phyloP scores from a whole-genome alignment of 2,888 invertebrate species.

The Aproaerema taeniolella region DNA sequence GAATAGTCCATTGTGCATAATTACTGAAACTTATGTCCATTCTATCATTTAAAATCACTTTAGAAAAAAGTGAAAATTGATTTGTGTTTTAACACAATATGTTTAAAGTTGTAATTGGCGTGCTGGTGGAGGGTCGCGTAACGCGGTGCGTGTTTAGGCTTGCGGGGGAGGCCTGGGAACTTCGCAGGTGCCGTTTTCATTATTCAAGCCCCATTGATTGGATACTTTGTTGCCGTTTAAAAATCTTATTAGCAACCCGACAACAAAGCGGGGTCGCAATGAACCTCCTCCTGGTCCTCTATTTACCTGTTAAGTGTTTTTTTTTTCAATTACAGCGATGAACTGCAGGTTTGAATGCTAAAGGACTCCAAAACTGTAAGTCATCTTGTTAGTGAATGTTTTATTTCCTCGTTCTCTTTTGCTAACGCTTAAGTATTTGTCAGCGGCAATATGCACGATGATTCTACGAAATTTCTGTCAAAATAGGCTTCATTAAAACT shows the following conservation, averaged over 20 bases:
- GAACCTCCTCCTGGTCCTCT: slow-evolving; percentile 48
- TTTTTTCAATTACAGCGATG: slow-evolving; percentile 72
- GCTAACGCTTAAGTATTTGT: slow-evolving; percentile 36
- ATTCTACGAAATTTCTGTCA: slow-evolving; percentile 27
- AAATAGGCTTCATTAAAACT: slow-evolving; percentile 14
- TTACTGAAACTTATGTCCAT: slow-evolving; percentile 63
- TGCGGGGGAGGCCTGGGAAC: slow-evolving; percentile 64
- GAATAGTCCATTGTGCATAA: slow-evolving; percentile 61
- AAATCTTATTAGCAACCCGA: slow-evolving; percentile 74
- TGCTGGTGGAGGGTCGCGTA: slow-evolving; percentile 30
- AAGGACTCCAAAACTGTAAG: slow-evolving; percentile 54
- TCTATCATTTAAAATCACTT: slow-evolving; percentile 24
- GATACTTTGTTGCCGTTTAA: slow-evolving; percentile 77
- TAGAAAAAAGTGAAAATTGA: slow-evolving; percentile 22
- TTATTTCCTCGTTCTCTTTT: slow-evolving; percentile 49
- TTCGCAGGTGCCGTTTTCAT: slow-evolving; percentile 72
- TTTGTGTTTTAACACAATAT: slow-evolving; percentile 32
- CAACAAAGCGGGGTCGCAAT: slow-evolving; percentile 53
- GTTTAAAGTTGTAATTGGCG: slow-evolving; percentile 39
- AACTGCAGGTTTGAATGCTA: slow-evolving; percentile 55
- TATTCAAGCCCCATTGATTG: slow-evolving; percentile 77
- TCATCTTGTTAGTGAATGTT: slow-evolving; percentile 69
- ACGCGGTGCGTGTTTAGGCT: slow-evolving; percentile 61
- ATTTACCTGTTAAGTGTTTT: slow-evolving; percentile 74
- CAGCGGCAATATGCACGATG: slow-evolving; percentile 48